Evolutionary conservation across 1,140 invertebrate species (phyloP).

Genomic region (Drosophila ficusphila): DNA sequence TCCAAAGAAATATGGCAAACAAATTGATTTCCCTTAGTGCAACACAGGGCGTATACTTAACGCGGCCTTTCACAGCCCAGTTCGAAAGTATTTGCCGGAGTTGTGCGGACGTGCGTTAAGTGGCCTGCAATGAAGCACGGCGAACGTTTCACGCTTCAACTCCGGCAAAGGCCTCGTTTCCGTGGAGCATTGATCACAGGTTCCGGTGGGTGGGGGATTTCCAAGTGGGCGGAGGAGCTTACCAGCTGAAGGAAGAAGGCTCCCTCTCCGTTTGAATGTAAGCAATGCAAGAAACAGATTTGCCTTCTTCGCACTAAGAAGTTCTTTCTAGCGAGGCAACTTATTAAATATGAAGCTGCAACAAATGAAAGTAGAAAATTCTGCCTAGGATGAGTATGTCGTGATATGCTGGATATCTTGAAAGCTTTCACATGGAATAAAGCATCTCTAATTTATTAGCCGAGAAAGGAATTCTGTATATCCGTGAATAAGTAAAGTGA

Average conservation of each 20-base stretch:
- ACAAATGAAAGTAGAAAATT: too few species aligned
- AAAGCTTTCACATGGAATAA: too few species aligned
- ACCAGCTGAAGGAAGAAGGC: not conserved
- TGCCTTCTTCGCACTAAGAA: not conserved
- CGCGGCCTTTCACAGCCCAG: conserved; percentile 9
- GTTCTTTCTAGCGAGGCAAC: not conserved
- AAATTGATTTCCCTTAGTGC: conserved; percentile 38
- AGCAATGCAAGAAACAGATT: not conserved
- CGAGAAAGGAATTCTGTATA: too few species aligned
- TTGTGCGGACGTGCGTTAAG: conserved; percentile 71
- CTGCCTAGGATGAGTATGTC: too few species aligned
- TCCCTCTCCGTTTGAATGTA: not conserved
- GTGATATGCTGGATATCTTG: too few species aligned
- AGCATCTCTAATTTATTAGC: too few species aligned
- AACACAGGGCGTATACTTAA: conserved; percentile 51
- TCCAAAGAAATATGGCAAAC: conserved; percentile 25
- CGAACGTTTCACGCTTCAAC: conserved; percentile 57
- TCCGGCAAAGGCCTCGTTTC: not conserved
- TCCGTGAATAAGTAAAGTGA: too few species aligned
- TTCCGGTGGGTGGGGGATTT: not conserved
- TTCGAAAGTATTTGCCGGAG: conserved; percentile 20
- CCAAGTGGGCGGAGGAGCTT: not conserved
- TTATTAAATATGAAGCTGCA: not conserved
- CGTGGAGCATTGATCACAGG: conserved; percentile 2
- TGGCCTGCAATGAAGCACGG: conserved; percentile 61